Percentiles rank a stretch among this genome's conserved stretches.
Evolutionary conservation across 2,113 vertebrate species (phyloP).

Genomic region (Bubo blakistoni): DNA sequence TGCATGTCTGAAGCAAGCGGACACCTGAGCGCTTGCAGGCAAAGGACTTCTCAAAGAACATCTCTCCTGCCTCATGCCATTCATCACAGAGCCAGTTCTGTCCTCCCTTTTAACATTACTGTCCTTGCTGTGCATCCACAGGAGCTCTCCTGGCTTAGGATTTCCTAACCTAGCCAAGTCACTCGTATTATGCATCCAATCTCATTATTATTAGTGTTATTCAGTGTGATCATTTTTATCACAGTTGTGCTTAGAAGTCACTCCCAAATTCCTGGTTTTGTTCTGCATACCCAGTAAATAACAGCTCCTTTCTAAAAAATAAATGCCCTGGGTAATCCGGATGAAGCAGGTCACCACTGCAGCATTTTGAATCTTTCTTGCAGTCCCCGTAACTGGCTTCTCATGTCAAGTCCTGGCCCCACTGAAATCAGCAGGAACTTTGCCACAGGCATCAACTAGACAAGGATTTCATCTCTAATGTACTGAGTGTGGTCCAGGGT

Average conservation of each 20-base stretch:
- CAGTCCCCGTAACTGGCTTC: background rate
- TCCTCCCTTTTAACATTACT: background rate
- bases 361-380: background rate
- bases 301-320: background rate
- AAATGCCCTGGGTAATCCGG: background rate
- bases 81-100: background rate
- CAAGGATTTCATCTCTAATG: background rate
- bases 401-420: background rate
- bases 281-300: background rate
- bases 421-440: background rate
- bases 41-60: background rate
- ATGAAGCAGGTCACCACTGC: background rate
- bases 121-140: background rate
- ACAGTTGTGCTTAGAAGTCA: background rate
- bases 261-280: background rate
- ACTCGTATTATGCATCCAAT: background rate
- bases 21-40: background rate
- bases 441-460: background rate
- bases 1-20: background rate
- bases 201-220: background rate
- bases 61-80: background rate
- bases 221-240: background rate
- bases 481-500: background rate
- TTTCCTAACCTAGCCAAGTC: background rate
- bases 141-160: background rate